Evolutionary conservation across 2,113 vertebrate species (phyloP).

Genomic region (Podarcis raffonei): DNA sequence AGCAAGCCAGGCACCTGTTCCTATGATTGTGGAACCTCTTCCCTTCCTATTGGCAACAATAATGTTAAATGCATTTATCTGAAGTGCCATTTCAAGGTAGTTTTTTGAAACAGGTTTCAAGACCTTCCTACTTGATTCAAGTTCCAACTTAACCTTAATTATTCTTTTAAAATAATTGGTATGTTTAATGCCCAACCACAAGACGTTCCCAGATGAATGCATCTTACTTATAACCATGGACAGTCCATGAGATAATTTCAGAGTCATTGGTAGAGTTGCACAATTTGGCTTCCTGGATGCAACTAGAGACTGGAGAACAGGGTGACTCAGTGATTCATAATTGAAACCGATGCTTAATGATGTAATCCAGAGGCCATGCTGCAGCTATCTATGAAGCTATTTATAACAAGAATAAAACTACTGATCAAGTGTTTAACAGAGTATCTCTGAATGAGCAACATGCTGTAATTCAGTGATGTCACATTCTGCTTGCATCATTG

Average conservation of each 20-base stretch:
- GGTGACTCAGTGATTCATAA: not conserved
- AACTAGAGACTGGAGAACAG: not conserved
- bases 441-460: not conserved
- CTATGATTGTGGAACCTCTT: not conserved
- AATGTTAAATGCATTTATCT: not conserved
- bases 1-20: not conserved
- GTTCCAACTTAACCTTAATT: not conserved
- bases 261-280: not conserved
- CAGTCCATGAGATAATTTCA: not conserved
- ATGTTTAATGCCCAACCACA: not conserved
- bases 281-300: not conserved
- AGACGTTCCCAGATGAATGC: not conserved
- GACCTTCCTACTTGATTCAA: not conserved
- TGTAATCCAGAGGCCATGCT: not conserved
- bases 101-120: not conserved
- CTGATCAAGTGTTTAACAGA: not conserved
- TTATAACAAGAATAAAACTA: not conserved
- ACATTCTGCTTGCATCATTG: not conserved
- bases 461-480: not conserved
- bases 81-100: not conserved
- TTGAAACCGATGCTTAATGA: not conserved
- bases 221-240: not conserved
- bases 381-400: not conserved
- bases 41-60: not conserved
- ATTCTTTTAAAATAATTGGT: not conserved